Evolutionary conservation across 2,113 vertebrate genomes (phyloP).

Genomic region (Dasyurus viverrinus): DNA sequence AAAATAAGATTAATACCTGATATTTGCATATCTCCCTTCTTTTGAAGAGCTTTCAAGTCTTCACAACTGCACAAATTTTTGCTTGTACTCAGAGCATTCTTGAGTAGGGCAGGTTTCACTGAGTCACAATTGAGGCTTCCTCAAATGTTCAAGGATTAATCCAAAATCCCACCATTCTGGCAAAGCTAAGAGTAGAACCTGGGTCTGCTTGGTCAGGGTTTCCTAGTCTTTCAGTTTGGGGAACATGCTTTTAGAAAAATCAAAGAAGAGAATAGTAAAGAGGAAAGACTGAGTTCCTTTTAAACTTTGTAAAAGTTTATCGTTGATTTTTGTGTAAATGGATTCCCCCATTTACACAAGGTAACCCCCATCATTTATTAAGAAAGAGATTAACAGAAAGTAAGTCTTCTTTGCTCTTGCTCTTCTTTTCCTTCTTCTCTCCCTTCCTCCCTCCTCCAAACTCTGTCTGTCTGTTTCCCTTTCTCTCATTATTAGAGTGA

Average conservation of each 20-base stretch:
- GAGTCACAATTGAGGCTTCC: neutral
- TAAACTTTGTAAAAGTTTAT: neutral
- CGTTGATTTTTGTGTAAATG: neutral
- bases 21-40: constrained; percentile 71
- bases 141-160: neutral
- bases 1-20: constrained; percentile 76
- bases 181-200: constrained; percentile 22
- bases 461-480: too few relatives aligned
- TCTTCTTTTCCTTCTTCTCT: too few relatives aligned
- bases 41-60: constrained; percentile 60
- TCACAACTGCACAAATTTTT: constrained; percentile 54
- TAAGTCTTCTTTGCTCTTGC: too few relatives aligned
- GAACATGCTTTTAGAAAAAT: constrained; percentile 6
- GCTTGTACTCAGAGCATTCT: constrained; percentile 44
- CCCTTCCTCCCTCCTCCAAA: too few relatives aligned
- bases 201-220: neutral
- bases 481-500: neutral
- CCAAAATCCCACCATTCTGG: neutral
- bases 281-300: neutral
- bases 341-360: too few relatives aligned
- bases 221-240: constrained; percentile 41
- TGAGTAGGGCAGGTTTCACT: constrained; percentile 49
- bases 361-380: neutral
- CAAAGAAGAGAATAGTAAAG: neutral
- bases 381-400: neutral